Conservation (phyloP, 2,888 invertebrate genomes). For the Charanyca ferruginea region DNA sequence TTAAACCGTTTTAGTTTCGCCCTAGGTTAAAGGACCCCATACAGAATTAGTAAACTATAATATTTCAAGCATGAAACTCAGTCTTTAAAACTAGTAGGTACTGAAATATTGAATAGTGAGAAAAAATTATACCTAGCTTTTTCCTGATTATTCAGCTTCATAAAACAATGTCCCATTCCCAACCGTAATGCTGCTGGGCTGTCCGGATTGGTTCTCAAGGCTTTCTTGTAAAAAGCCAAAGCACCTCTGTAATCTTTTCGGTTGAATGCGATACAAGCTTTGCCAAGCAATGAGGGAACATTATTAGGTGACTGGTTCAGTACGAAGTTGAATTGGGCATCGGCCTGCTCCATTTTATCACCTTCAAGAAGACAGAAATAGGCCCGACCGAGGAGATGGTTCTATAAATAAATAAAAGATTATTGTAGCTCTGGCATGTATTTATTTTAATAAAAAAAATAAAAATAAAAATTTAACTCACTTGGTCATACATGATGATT, state of each 20-base stretch:
- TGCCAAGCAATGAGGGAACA: conserved; percentile 98
- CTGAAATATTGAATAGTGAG: too few species aligned
- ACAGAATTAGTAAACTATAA: background rate
- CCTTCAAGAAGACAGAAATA: conserved; percentile 99
- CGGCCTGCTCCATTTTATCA: conserved; percentile 99
- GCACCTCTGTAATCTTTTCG: conserved; percentile 99
- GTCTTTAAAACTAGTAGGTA: too few species aligned
- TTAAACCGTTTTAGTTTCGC: too few species aligned
- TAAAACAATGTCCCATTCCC: conserved; percentile 99
- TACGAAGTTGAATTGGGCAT: conserved; percentile 99
- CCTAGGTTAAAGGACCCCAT: too few species aligned
- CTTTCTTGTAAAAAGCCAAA: conserved; percentile 99
- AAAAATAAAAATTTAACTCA: conserved; percentile 75
- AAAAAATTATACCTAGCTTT: conserved; percentile 94
- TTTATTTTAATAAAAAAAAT: background rate
- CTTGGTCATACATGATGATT: conserved; percentile 99
- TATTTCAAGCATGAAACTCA: background rate
- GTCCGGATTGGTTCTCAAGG: conserved; percentile 98
- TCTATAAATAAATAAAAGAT: conserved; percentile 87
- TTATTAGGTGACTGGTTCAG: conserved; percentile 98
- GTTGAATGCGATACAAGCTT: conserved; percentile 99
- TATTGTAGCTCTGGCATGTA: background rate
- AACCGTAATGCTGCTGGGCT: conserved; percentile 99
- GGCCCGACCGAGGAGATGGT: conserved; percentile 99
- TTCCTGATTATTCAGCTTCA: conserved; percentile 98